These are phyloP conservation scores for Bufo bufo DNA, from an alignment of 2,113 vertebrate genomes.

Conservation along the genomic window DNA sequence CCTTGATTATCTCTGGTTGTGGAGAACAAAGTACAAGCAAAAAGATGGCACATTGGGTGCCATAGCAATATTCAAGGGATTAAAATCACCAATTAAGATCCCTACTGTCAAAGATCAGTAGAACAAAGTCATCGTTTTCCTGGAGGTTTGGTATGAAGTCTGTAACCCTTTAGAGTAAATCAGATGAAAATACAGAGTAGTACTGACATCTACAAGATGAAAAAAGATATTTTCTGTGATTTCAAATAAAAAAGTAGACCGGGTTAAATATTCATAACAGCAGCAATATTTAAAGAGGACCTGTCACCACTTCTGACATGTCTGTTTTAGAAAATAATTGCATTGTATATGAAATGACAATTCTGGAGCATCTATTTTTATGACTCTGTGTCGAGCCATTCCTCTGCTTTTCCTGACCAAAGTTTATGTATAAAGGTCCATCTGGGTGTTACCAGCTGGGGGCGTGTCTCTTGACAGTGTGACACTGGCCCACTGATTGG, in stretches of 20 bases:
- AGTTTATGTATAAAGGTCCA: too few relatives aligned
- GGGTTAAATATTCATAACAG: not conserved
- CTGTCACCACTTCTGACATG: too few relatives aligned
- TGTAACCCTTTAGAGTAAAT: slow-evolving; percentile 51
- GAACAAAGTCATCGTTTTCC: slow-evolving; percentile 59
- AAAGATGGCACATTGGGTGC: slow-evolving; percentile 39
- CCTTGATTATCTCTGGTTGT: slow-evolving; percentile 60
- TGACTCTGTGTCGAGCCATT: too few relatives aligned
- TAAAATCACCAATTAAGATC: slow-evolving; percentile 63
- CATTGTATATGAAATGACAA: too few relatives aligned
- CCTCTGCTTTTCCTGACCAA: too few relatives aligned
- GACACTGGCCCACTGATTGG: too few relatives aligned
- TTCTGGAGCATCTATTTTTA: too few relatives aligned
- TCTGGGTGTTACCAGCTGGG: too few relatives aligned
- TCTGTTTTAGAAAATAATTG: too few relatives aligned
- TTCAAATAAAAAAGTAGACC: not conserved
- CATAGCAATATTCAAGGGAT: slow-evolving; percentile 47
- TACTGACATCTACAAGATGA: not conserved
- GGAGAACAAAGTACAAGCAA: slow-evolving; percentile 44
- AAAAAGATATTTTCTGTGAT: not conserved
- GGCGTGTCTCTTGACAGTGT: too few relatives aligned
- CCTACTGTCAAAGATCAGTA: slow-evolving; percentile 58
- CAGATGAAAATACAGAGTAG: not conserved
- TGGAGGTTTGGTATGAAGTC: slow-evolving; percentile 53
- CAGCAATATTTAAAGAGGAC: not conserved